Base-by-base conservation (phyloP, 2,888 invertebrate species). In the Brachypalpus laphriformis region DNA sequence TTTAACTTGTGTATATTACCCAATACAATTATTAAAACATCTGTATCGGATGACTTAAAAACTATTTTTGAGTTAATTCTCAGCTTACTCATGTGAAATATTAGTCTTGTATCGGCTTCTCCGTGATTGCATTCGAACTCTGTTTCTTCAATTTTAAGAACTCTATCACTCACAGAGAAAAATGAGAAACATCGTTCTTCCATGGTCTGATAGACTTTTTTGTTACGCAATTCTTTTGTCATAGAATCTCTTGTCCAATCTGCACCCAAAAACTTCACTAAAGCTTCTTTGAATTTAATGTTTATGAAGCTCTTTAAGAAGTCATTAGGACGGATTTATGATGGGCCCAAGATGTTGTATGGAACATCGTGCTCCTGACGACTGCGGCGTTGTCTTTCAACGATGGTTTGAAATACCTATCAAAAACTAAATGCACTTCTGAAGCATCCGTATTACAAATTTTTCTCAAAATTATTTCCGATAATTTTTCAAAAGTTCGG, bases 51-150 rank as follows among this genome's bases (percentile, higher is more conserved):
- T 5, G 70, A 28, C 22, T 68, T 61, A 2, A 77, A 22, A 0
- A 31, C 40, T 42, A 47, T 31, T 31, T 31, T 31, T 31, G 31
- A 31, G 31, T 5, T 31, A 31, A 31, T 31, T 31, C 42, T 25
- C 5, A n/a, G 9, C 42, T 61, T 42, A 57, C 59, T 49, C 2
- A 37, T 18, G 20, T 51, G 59, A 45, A 28, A 68, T 11, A 68
- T 59, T 3, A 51, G 18, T 51, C 66, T 57, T n/a, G 59, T 77
- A 42, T 77, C 68, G 4, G 68, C 57, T 68, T 72, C 68, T 88
- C 89, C 89, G 87, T 88, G 20, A 65, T 42, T 4, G 20, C 63
- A 63, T 11, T 63, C 20, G 18, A 45, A 63, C 5, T 47, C 18
- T 9, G 3, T 63, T 47, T 63, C n/a, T 25, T 61, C 25, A 20